These are phyloP conservation scores for Clavelina lepadiformis DNA, from an alignment of 23 tunicate genomes.

Conservation along the genomic window DNA sequence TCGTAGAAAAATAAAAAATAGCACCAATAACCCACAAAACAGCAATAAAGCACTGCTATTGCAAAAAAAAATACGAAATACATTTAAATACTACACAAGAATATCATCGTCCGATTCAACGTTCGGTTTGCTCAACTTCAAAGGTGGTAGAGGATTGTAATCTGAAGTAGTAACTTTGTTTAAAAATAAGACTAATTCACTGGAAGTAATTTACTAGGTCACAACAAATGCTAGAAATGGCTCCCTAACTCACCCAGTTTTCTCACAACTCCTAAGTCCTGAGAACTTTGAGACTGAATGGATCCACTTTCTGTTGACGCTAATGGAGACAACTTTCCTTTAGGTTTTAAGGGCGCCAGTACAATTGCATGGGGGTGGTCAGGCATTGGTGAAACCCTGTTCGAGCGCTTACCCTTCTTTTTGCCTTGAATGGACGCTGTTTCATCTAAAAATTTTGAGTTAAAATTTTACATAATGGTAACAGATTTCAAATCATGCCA, in stretches of 20 bases:
- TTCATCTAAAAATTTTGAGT: not conserved
- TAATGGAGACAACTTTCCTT: not conserved
- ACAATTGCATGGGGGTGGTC: not conserved
- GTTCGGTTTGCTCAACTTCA: constrained; percentile 8
- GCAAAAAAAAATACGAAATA: no score
- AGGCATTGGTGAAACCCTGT: not conserved
- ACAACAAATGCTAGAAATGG: not conserved
- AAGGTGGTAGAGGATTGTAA: constrained; percentile 6
- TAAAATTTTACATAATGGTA: no score
- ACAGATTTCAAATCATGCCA: no score
- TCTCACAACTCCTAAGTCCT: no score
- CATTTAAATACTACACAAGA: no score
- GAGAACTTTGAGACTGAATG: no score
- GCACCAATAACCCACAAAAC: no score
- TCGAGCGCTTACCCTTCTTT: not conserved
- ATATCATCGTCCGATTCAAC: constrained; percentile 15
- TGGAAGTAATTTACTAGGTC: not conserved
- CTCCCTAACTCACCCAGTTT: not conserved
- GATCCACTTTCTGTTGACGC: not conserved
- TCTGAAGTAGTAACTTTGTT: not conserved
- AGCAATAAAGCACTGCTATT: no score
- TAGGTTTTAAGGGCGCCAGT: not conserved
- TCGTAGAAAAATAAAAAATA: no score
- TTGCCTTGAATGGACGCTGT: not conserved
- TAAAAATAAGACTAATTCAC: no score